Evolutionary conservation across 2,888 invertebrate species (phyloP).

Genomic region (Troides aeacus): DNA sequence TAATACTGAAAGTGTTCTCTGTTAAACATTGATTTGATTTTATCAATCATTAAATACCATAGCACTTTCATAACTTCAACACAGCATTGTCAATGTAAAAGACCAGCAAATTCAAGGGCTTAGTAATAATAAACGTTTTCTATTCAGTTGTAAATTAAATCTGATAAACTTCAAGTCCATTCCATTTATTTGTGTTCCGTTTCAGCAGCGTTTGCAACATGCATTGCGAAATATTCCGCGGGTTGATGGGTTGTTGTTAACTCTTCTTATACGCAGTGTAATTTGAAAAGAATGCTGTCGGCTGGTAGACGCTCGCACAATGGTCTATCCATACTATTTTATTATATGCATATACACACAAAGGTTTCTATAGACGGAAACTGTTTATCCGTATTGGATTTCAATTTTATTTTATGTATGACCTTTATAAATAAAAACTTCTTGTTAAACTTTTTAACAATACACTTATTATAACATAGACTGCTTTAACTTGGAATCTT

Average conservation of each 20-base stretch:
- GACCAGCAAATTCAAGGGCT: conserved; percentile 12
- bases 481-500: too few relatives aligned
- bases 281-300: conserved; percentile 50
- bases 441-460: too few relatives aligned
- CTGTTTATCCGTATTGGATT: conserved; percentile 9
- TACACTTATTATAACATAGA: too few relatives aligned
- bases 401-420: conserved; percentile 7
- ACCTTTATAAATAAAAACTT: neutral
- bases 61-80: conserved; percentile 5
- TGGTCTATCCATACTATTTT: conserved; percentile 40
- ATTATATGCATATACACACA: conserved; percentile 29
- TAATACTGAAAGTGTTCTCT: neutral
- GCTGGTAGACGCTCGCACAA: conserved; percentile 37
- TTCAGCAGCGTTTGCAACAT: conserved; percentile 39
- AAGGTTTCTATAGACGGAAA: conserved; percentile 11
- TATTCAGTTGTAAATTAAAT: conserved; percentile 13
- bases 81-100: conserved; percentile 11
- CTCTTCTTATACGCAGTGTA: conserved; percentile 46
- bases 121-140: conserved; percentile 5
- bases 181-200: conserved; percentile 26
- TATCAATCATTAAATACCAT: conserved; percentile 9
- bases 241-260: conserved; percentile 48
- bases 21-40: conserved; percentile 9
- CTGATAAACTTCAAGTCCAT: conserved; percentile 13
- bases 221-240: conserved; percentile 54